These are phyloP conservation scores for Buathra laborator DNA, from an alignment of 2,888 invertebrate species.

Conservation along the genomic window DNA sequence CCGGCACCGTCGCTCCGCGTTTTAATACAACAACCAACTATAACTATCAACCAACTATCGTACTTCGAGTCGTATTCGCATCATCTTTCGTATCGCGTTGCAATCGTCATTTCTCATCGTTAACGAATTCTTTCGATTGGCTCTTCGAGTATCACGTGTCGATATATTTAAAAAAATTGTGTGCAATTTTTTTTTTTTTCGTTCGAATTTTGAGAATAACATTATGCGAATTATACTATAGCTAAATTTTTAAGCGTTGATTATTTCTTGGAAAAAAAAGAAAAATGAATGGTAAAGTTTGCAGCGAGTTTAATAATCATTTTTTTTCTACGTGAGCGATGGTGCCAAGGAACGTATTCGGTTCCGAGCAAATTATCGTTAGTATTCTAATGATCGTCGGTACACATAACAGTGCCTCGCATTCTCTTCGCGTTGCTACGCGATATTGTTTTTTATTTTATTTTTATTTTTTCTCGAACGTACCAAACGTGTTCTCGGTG, in stretches of 20 bases:
- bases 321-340: not conserved
- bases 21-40: not conserved
- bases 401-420: conserved; percentile 41
- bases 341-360: not conserved
- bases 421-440: conserved; percentile 26
- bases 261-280: not conserved
- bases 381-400: conserved; percentile 46
- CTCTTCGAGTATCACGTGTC: not conserved
- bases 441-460: not conserved
- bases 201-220: not conserved
- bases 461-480: not conserved
- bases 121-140: not conserved
- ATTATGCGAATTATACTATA: no score
- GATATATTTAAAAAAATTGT: no score
- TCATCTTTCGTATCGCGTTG: conserved; percentile 22
- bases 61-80: conserved; percentile 11
- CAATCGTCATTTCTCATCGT: not conserved
- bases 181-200: not conserved
- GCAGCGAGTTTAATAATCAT: not conserved
- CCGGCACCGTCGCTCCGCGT: conserved; percentile 68
- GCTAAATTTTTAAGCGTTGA: not conserved
- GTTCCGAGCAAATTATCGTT: not conserved
- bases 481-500: conserved; percentile 52
- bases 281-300: not conserved
- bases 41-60: not conserved